Base-by-base conservation (phyloP, 2,113 vertebrate genomes). In the Otus sunia region DNA sequence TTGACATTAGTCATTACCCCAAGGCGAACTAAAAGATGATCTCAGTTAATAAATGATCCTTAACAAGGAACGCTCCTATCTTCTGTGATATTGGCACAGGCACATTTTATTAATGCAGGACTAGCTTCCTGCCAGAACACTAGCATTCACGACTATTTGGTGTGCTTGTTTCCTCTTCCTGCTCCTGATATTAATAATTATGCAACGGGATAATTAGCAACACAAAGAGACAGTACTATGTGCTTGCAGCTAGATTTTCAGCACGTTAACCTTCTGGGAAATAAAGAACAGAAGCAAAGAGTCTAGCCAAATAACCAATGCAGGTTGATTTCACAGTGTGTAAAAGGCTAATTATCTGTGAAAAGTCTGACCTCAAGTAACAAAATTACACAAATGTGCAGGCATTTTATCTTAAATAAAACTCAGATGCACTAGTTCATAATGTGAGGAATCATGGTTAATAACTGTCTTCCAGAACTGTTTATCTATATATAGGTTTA, bases 1-100 rank as follows among this genome's bases (percentile, higher is more conserved):
- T 99, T 99, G 99, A 99, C 99, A 99, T 99, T 99, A 99, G 99
- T 99, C 99, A 99, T 99, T 99, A 99, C 98, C 99, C 99, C 98
- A 98, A 99, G 99, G 99, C 99, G 98, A 98, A 99, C 98, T 98
- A 99, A 99, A 99, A 99, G 99, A 99, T 99, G 99, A 99, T 99
- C 99, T 99, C 98, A 98, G 99, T 99, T 99, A 99, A 99, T 99
- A 99, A 99, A 99, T 99, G 99, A 99, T 99, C 99, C 98, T 99
- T 99, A 99, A 99, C 99, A 99, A 99, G 99, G 98, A 99, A 96
- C 96, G 97, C 97, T 97, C 98, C 98, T 98, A 98, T 98, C 98
- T 98, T 97, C 97, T 98, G 98, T 98, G 98, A 98, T 99, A 99
- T 98, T 98, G 98, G 98, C 98, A 97, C 97, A 98, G 98, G 98